Percentiles rank a stretch among this genome's conserved stretches.
These are phyloP conservation scores for Salvator merianae DNA, from an alignment of 2,113 vertebrate genomes.

Conservation along the genomic window DNA sequence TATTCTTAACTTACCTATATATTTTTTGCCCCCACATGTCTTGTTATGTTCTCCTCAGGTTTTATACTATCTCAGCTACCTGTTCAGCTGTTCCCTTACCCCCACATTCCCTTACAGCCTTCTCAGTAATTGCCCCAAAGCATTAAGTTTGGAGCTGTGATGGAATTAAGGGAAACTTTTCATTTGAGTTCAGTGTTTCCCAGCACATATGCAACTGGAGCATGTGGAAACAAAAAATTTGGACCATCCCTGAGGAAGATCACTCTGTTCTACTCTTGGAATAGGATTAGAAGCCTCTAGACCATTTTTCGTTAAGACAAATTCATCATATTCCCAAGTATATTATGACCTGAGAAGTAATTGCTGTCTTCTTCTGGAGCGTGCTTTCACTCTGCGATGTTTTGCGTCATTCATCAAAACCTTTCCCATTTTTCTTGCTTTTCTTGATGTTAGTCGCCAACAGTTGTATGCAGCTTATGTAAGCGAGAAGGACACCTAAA, in stretches of 20 bases:
- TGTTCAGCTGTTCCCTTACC: too few relatives aligned
- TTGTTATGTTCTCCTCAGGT: too few relatives aligned
- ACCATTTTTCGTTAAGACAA: background rate
- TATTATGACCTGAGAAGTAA: background rate
- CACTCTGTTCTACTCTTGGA: background rate
- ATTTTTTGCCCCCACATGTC: too few relatives aligned
- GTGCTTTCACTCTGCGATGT: background rate
- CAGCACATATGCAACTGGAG: too few relatives aligned
- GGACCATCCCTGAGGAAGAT: background rate
- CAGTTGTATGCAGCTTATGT: conserved; percentile 89
- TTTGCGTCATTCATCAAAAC: background rate
- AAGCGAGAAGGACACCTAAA: conserved; percentile 93
- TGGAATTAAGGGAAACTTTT: too few relatives aligned
- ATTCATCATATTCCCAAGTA: background rate
- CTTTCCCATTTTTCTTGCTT: conserved; percentile 29
- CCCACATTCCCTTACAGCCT: too few relatives aligned
- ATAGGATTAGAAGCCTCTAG: background rate
- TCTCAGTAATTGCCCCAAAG: too few relatives aligned
- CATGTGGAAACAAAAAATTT: too few relatives aligned
- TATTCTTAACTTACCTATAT: too few relatives aligned
- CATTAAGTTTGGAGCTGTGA: too few relatives aligned
- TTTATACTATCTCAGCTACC: too few relatives aligned
- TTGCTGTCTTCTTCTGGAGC: background rate
- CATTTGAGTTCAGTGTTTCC: too few relatives aligned
- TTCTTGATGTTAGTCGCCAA: conserved; percentile 79